Base-by-base conservation (phyloP, 1,140 invertebrate genomes). In the Apis cerana region DNA sequence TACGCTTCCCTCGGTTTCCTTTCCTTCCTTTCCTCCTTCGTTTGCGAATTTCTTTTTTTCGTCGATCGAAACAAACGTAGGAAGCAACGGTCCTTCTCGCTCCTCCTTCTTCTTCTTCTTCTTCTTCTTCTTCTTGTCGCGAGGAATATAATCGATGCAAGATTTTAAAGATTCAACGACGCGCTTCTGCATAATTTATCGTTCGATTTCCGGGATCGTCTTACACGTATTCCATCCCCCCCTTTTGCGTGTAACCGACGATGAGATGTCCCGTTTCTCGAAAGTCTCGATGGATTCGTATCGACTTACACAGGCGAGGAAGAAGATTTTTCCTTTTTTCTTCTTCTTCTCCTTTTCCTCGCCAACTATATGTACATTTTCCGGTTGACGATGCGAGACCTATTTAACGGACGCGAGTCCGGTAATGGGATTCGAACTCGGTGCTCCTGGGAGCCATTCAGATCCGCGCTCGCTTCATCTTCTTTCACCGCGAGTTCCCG, bases 351-450 rank as follows among this genome's bases (percentile, higher is more conserved):
- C 4, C 33, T 33, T 33, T 33, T 33, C 2, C 33, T 43, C 33
- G 33, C 4, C 33, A 3, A 33, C 85, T 74, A 87, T 90, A 90
- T 91, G 90, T 94, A 93, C 93, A 94, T 94, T 94, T 94, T 94
- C 93, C 91, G 94, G 93, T 94, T 93, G 94, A 92, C 94, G 94
- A 94, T 94, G 94, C 94, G 93, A 93, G 91, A 94, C 94, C 94
- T 94, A 94, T 94, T 94, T 94, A 94, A 94, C 94, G 94, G 93
- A 91, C 91, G 93, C 93, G 94, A 93, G 93, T 94, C 92, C 93
- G 93, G 94, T 94, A 94, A 94, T 94, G 94, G 93, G 94, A 94
- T 94, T 94, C 92, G 93, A 94, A 94, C 92, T 92, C 83, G 80
- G 82, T 86, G 90, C 94, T 91, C 93, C 71, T 80, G 92, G 92